These are phyloP conservation scores for Epistrophella euchroma DNA, from an alignment of 2,888 invertebrate genomes.

Conservation along the genomic window DNA sequence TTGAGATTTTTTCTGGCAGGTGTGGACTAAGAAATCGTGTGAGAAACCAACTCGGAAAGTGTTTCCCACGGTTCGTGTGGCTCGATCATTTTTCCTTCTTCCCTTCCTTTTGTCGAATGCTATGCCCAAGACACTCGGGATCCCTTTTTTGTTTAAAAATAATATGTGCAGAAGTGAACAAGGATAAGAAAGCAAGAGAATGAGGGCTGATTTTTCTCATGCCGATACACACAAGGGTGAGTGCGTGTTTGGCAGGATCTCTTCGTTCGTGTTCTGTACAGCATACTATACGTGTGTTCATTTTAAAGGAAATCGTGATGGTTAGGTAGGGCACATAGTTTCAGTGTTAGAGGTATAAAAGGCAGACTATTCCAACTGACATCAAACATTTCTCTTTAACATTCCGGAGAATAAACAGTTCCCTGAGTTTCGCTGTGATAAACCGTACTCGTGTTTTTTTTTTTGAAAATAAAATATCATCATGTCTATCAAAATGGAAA, in stretches of 20 bases:
- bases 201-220: constrained; percentile 72
- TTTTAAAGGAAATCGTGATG: constrained; percentile 54
- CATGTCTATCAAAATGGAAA: constrained; percentile 78
- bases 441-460: constrained; percentile 32
- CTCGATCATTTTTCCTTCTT: constrained; percentile 77
- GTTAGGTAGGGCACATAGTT: constrained; percentile 55
- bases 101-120: constrained; percentile 77
- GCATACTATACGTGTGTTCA: constrained; percentile 13
- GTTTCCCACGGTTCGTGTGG: constrained; percentile 82
- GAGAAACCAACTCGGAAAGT: constrained; percentile 83
- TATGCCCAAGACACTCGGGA: constrained; percentile 56
- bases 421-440: constrained; percentile 46
- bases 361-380: constrained; percentile 54
- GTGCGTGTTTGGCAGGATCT: constrained; percentile 58
- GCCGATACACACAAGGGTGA: constrained; percentile 62
- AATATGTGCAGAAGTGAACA: constrained; percentile 22
- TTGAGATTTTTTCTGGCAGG: constrained; percentile 80
- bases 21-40: constrained; percentile 82
- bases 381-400: constrained; percentile 79
- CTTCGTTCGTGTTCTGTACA: constrained; percentile 14
- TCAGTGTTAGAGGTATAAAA: constrained; percentile 79
- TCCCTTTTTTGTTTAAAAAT: constrained; percentile 49
- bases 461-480: neutral
- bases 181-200: constrained; percentile 48
- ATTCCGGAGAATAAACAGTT: constrained; percentile 78